phyloP scores from a whole-genome alignment of 2,797 vertebrate genomes.

The Mastacembelus armatus region DNA sequence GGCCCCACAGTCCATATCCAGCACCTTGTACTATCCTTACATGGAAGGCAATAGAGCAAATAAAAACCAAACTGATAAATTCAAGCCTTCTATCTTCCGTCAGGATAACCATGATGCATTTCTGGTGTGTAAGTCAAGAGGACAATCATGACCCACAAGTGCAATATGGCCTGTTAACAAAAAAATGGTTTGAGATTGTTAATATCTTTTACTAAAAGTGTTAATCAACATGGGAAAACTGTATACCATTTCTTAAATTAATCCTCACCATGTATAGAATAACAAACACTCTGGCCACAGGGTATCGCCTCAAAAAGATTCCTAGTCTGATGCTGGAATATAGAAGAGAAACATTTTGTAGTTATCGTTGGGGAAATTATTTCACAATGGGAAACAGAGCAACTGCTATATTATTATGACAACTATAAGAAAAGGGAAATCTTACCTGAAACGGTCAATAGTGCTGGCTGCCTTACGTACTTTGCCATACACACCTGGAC shows the following conservation, averaged over 20 bases:
- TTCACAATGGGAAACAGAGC: background rate
- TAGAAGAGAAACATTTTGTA: constrained; percentile 23
- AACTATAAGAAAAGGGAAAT: background rate
- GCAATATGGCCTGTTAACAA: constrained; percentile 89
- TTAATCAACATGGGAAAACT: background rate
- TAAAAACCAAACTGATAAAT: constrained; percentile 13
- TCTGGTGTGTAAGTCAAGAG: constrained; percentile 97
- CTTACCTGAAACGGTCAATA: constrained; percentile 96
- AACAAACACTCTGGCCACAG: constrained; percentile 94
- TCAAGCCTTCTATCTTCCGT: constrained; percentile 82
- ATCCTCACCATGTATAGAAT: constrained; percentile 97
- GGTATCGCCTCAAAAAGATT: constrained; percentile 96
- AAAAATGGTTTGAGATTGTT: constrained; percentile 24
- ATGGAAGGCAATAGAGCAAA: constrained; percentile 38
- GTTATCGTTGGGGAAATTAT: background rate
- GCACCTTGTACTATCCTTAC: constrained; percentile 65
- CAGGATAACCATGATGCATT: constrained; percentile 90
- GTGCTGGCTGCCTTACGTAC: constrained; percentile 96
- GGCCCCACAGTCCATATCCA: constrained; percentile 62
- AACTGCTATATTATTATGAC: background rate
- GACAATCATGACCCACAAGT: constrained; percentile 99
- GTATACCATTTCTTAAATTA: background rate
- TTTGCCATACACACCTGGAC: constrained; percentile 89
- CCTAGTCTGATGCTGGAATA: constrained; percentile 97
- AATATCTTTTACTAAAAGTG: background rate